A percentile compares a stretch with the other conserved stretches of the same genome.
Conservation (phyloP, 2,113 vertebrate genomes). For the Meleagris gallopavo region DNA sequence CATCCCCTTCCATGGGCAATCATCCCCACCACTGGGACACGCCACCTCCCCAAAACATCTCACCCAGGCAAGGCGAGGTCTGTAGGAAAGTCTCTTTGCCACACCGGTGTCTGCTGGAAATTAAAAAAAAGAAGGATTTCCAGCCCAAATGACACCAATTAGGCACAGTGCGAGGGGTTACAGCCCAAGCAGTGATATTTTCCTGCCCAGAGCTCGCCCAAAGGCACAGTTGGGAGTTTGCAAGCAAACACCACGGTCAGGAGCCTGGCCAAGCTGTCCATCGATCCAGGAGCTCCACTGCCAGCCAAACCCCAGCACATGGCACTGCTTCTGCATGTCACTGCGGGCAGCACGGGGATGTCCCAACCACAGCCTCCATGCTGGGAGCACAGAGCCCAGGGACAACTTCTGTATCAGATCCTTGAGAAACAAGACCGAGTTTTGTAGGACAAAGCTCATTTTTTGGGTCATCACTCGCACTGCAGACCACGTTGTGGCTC, state of each 20-base stretch:
- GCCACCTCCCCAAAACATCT: too few relatives aligned
- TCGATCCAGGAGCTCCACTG: not conserved
- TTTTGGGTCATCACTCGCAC: not conserved
- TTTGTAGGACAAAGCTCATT: not conserved
- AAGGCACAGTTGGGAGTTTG: constrained; percentile 57
- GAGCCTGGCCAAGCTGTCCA: not conserved
- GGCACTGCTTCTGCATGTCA: not conserved
- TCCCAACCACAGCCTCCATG: not conserved
- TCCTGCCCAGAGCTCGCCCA: constrained; percentile 57
- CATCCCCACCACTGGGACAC: not conserved
- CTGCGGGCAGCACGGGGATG: accelerated
- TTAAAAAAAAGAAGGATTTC: not conserved
- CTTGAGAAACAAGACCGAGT: not conserved
- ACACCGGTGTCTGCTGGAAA: not conserved
- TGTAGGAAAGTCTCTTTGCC: not conserved
- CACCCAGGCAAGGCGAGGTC: too few relatives aligned
- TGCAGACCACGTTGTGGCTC: not conserved
- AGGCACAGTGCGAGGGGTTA: not conserved
- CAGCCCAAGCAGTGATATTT: constrained; percentile 39
- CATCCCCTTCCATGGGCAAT: too few relatives aligned
- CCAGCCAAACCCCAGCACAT: accelerated
- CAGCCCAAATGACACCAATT: not conserved
- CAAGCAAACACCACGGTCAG: constrained; percentile 1
- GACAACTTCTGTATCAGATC: not conserved
- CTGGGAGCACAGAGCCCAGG: not conserved